Conservation (phyloP, 1,140 invertebrate genomes). For the Brachystomella parvula region DNA sequence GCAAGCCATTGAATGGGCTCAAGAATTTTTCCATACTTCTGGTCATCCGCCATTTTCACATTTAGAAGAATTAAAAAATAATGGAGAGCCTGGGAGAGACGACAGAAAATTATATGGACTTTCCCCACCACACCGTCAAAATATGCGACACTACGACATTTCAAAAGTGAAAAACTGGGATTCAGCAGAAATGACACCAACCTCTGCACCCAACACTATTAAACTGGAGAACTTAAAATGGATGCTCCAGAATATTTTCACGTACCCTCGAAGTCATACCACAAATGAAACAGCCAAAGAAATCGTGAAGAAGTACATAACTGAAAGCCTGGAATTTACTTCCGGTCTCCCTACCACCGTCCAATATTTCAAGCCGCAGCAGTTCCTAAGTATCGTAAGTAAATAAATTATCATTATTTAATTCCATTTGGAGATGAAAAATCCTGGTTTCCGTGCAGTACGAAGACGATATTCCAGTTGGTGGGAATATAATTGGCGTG, state of each 20-base stretch:
- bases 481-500: constrained; percentile 44
- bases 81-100: neutral
- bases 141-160: neutral
- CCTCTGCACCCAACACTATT: constrained; percentile 10
- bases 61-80: neutral
- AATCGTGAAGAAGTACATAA: constrained; percentile 33
- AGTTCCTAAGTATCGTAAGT: constrained; percentile 35
- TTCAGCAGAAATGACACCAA: neutral
- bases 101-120: too few relatives aligned
- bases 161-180: neutral
- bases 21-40: constrained; percentile 26
- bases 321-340: constrained; percentile 33
- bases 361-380: constrained; percentile 37
- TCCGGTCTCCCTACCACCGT: constrained; percentile 25
- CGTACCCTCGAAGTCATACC: constrained; percentile 36
- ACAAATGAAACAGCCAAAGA: constrained; percentile 38
- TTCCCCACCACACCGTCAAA: too few relatives aligned
- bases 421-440: neutral
- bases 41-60: neutral
- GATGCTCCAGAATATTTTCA: constrained; percentile 38
- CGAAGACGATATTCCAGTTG: constrained; percentile 35
- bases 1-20: constrained; percentile 24
- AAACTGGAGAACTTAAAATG: constrained; percentile 36
- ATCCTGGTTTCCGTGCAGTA: constrained; percentile 16
- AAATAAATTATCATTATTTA: neutral